phyloP scores from a whole-genome alignment of 2,113 vertebrate genomes.

The Podilymbus podiceps region DNA sequence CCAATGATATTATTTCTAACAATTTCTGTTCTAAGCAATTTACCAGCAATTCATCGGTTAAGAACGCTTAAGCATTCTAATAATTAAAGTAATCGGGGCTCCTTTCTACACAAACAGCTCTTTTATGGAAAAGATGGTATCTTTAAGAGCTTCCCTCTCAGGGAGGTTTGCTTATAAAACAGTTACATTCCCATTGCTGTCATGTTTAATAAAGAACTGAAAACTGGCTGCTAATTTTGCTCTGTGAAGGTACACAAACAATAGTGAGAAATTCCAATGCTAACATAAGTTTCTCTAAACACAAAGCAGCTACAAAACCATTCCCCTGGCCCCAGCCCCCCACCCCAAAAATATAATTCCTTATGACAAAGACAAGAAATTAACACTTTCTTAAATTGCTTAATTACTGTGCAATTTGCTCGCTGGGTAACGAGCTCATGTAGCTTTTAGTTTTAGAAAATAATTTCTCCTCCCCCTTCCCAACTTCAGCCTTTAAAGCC shows the following conservation, averaged over 20 bases:
- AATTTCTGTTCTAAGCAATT: neutral
- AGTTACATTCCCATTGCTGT: neutral
- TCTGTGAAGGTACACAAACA: neutral
- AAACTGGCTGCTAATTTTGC: neutral
- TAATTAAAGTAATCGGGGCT: neutral
- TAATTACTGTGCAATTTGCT: conserved; percentile 50
- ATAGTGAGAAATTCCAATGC: neutral
- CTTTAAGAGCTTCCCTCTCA: neutral
- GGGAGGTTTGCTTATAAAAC: neutral
- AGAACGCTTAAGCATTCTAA: neutral
- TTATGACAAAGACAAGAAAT: neutral
- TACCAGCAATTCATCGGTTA: neutral
- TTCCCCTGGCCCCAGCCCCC: neutral
- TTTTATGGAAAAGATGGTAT: neutral
- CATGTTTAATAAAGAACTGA: neutral
- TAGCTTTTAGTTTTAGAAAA: neutral
- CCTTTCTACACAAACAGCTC: neutral
- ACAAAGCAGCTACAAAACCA: conserved; percentile 18
- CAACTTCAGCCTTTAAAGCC: conserved; percentile 16
- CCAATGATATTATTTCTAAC: neutral
- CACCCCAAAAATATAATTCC: neutral
- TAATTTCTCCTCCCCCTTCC: neutral
- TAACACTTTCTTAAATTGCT: neutral
- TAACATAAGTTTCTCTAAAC: neutral
- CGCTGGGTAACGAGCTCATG: neutral